These are phyloP conservation scores for Gila robusta DNA, from an alignment of 2,797 vertebrate species.

Conservation along the genomic window DNA sequence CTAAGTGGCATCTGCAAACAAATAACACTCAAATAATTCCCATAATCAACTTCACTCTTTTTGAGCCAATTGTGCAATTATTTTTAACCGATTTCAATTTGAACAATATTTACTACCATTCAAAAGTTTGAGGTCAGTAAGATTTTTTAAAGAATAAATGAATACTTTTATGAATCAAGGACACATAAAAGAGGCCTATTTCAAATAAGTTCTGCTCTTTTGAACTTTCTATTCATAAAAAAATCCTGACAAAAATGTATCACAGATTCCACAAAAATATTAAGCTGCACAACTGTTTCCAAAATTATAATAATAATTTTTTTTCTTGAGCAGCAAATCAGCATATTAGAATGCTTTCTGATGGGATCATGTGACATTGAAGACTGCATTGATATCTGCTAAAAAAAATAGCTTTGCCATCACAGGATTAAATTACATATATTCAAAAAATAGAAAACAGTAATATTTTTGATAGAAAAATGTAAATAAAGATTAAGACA, in stretches of 20 bases:
- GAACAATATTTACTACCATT: background rate
- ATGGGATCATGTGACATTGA: background rate
- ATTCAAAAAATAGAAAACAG: background rate
- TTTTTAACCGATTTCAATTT: background rate
- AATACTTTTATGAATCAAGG: background rate
- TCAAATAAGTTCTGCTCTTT: background rate
- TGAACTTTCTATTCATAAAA: background rate
- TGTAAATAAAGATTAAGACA: no score
- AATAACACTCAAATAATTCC: background rate
- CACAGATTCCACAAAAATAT: background rate
- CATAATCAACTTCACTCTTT: background rate
- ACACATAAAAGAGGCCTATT: background rate
- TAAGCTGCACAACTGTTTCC: background rate
- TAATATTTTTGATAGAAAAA: no score
- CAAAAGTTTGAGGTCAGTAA: background rate
- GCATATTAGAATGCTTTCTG: background rate
- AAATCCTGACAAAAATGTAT: background rate
- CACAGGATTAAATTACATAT: background rate
- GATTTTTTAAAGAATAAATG: no score
- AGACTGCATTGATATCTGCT: background rate
- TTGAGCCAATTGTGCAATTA: constrained; percentile 3
- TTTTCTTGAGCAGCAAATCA: background rate
- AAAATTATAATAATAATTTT: background rate
- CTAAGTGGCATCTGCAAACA: background rate
- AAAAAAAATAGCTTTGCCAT: background rate